A percentile compares a stretch with the other conserved stretches of the same genome.
These are phyloP conservation scores for Parnassius orleans DNA, from an alignment of 2,888 invertebrate species.

Conservation along the genomic window DNA sequence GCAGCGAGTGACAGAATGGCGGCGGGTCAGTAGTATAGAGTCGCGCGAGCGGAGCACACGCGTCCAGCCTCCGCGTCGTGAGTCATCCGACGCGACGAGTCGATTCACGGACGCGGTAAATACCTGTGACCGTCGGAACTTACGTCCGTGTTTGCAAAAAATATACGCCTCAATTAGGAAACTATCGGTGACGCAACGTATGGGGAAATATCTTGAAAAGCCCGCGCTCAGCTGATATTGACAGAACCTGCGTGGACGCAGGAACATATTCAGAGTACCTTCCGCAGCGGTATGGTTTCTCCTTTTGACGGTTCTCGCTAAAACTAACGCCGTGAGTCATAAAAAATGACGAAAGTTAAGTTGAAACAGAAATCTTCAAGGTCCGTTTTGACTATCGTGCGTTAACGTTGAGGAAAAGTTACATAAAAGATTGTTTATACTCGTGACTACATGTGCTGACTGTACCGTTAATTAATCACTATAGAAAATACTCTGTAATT, in stretches of 20 bases:
- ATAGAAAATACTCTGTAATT: constrained; percentile 19
- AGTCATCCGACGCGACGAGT: constrained; percentile 33
- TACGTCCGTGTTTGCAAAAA: constrained; percentile 42
- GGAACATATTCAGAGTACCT: constrained; percentile 33
- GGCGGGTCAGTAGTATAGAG: constrained; percentile 74
- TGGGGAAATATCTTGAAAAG: constrained; percentile 52
- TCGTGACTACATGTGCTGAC: constrained; percentile 30
- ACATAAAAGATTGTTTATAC: constrained; percentile 43
- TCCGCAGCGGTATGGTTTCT: constrained; percentile 22
- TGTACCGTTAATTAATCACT: constrained; percentile 9
- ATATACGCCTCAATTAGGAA: constrained; percentile 36
- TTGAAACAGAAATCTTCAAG: constrained; percentile 64
- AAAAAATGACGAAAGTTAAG: constrained; percentile 79
- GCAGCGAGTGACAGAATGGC: constrained; percentile 81
- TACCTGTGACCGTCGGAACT: constrained; percentile 49
- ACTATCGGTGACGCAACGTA: constrained; percentile 47
- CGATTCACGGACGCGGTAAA: constrained; percentile 39
- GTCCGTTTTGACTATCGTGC: constrained; percentile 48
- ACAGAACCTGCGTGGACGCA: constrained; percentile 45
- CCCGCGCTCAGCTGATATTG: constrained; percentile 65
- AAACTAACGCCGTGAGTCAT: constrained; percentile 59
- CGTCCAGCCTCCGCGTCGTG: constrained; percentile 47
- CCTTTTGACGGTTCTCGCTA: constrained; percentile 27
- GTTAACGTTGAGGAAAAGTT: constrained; percentile 50
- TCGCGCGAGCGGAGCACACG: constrained; percentile 68